phyloP scores from a whole-genome alignment of 2,888 invertebrate genomes.

The Parnassius glacialis region DNA sequence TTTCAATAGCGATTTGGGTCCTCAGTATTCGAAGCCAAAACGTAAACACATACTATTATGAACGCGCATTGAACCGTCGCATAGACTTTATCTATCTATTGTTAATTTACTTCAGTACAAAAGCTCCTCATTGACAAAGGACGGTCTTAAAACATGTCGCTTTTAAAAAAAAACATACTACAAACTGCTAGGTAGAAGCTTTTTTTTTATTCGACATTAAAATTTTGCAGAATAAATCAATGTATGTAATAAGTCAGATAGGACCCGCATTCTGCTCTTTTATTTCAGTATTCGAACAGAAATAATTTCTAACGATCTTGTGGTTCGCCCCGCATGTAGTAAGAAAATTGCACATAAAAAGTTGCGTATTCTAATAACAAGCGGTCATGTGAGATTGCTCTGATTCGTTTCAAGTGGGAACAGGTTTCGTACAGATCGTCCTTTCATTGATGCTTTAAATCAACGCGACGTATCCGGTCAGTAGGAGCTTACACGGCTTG shows the following conservation, averaged over 20 bases:
- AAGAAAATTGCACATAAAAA: constrained; percentile 70
- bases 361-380: constrained; percentile 64
- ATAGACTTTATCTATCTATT: constrained; percentile 71
- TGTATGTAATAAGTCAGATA: constrained; percentile 43
- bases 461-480: constrained; percentile 59
- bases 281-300: constrained; percentile 59
- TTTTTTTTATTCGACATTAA: constrained; percentile 53
- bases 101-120: constrained; percentile 68
- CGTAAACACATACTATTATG: constrained; percentile 71
- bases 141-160: constrained; percentile 65
- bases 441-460: constrained; percentile 44
- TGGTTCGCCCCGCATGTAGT: constrained; percentile 70
- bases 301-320: constrained; percentile 76
- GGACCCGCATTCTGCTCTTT: constrained; percentile 64
- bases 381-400: constrained; percentile 47
- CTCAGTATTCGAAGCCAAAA: constrained; percentile 64
- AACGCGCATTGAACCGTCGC: constrained; percentile 69
- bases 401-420: constrained; percentile 54
- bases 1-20: constrained; percentile 62
- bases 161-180: constrained; percentile 48
- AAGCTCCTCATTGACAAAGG: constrained; percentile 60
- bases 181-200: constrained; percentile 42
- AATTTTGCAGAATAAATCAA: constrained; percentile 39
- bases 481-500: constrained; percentile 38
- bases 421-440: constrained; percentile 44